Conservation (phyloP, 2,888 invertebrate genomes). For the Dasypogon diadema region DNA sequence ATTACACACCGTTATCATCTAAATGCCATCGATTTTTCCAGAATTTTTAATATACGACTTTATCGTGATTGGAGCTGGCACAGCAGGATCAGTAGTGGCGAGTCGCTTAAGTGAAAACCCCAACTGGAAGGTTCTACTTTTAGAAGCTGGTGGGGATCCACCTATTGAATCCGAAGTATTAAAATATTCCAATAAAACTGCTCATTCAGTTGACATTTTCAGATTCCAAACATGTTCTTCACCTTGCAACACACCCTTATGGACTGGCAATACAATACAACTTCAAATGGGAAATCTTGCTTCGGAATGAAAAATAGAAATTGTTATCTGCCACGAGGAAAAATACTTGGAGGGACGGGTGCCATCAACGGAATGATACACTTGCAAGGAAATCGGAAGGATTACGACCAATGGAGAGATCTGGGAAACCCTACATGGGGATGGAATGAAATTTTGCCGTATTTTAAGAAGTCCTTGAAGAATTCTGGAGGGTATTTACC, state of each 20-base stretch:
- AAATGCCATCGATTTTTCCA: slow-evolving; percentile 30
- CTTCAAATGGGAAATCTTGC: slow-evolving; percentile 62
- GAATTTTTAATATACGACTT: slow-evolving; percentile 66
- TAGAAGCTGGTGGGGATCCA: slow-evolving; percentile 71
- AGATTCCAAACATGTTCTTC: slow-evolving; percentile 59
- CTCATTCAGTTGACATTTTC: slow-evolving; percentile 9
- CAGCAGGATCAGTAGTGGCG: slow-evolving; percentile 70
- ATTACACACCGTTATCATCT: too few species aligned
- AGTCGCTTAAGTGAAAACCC: slow-evolving; percentile 69
- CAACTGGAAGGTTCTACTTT: slow-evolving; percentile 67
- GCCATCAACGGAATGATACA: slow-evolving; percentile 88
- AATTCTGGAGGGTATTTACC: slow-evolving; percentile 63
- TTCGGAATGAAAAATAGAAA: slow-evolving; percentile 59
- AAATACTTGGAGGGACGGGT: slow-evolving; percentile 81
- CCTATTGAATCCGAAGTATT: slow-evolving; percentile 66
- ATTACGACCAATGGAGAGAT: slow-evolving; percentile 82
- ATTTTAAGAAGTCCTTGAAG: slow-evolving; percentile 79
- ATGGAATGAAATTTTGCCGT: slow-evolving; percentile 77
- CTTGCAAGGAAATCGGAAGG: slow-evolving; percentile 79
- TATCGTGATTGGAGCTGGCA: slow-evolving; percentile 70
- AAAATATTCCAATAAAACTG: too few species aligned
- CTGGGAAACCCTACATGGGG: slow-evolving; percentile 80
- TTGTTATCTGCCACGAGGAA: slow-evolving; percentile 80
- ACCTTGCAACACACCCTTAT: slow-evolving; percentile 54
- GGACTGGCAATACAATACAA: slow-evolving; percentile 69